Conservation (phyloP, 64 coral and sea anemone species). For the Pachyseris speciosa region DNA sequence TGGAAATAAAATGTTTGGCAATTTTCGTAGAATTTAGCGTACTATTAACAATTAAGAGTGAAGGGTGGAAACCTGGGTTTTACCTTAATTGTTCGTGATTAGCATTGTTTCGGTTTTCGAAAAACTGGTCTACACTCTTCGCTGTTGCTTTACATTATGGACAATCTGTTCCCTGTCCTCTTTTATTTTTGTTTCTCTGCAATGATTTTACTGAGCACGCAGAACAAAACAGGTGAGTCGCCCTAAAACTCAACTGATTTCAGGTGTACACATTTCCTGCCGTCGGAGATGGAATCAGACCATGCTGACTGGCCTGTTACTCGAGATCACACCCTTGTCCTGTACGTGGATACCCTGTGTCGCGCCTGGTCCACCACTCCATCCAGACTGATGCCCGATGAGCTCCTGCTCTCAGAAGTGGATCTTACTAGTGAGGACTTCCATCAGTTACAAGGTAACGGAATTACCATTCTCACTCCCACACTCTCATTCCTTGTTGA, state of each 20-base stretch:
- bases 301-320: conserved; percentile 82
- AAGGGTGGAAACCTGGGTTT: no score
- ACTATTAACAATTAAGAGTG: no score
- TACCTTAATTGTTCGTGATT: no score
- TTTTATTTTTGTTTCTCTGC: not conserved
- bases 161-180: no score
- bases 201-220: not conserved
- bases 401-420: conserved; percentile 65
- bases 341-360: conserved; percentile 81
- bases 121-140: no score
- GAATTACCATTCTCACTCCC: no score
- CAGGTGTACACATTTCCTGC: conserved; percentile 79
- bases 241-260: not conserved
- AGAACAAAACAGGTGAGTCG: not conserved
- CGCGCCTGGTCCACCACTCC: conserved; percentile 80
- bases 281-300: conserved; percentile 84
- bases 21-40: no score
- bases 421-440: conserved; percentile 71
- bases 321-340: conserved; percentile 83
- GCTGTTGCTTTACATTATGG: no score
- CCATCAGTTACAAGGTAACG: conserved; percentile 60
- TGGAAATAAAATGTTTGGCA: no score
- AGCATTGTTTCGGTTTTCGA: no score
- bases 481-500: no score
- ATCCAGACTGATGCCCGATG: conserved; percentile 86